These are phyloP conservation scores for Chironomus striatipennis DNA, from an alignment of 1,140 invertebrate genomes.

Conservation along the genomic window DNA sequence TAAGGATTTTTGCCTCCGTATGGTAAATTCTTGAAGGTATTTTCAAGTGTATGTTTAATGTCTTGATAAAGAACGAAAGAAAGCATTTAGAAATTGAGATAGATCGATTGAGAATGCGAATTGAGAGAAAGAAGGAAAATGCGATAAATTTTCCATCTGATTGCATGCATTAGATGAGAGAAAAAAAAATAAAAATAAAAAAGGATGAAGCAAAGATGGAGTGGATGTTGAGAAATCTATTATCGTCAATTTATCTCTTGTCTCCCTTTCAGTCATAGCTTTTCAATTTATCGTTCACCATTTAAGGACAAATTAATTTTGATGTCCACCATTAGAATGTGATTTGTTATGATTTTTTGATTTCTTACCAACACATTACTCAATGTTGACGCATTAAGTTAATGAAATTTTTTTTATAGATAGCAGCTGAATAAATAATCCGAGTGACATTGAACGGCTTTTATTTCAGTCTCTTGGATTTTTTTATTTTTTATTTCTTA, in stretches of 20 bases:
- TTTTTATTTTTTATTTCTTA: too few species aligned
- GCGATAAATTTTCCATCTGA: neutral
- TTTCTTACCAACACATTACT: too few species aligned
- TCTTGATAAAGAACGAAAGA: neutral
- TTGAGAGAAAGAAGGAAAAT: neutral
- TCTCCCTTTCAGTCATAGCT: neutral
- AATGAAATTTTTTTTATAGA: too few species aligned
- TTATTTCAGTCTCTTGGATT: too few species aligned
- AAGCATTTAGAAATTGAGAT: slow-evolving; percentile 1
- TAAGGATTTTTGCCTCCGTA: neutral
- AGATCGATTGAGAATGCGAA: neutral
- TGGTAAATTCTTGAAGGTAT: neutral
- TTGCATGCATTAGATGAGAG: neutral
- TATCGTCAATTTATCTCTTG: neutral
- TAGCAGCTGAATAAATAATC: too few species aligned
- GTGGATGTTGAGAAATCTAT: neutral
- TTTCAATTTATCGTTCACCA: neutral
- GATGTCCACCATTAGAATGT: neutral
- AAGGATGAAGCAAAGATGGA: too few species aligned
- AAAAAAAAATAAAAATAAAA: neutral
- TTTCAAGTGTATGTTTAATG: neutral
- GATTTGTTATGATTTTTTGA: too few species aligned
- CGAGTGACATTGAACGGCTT: too few species aligned
- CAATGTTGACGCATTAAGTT: too few species aligned
- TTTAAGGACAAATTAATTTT: neutral